Evolutionary conservation across 1,140 invertebrate genomes (phyloP).

Genomic region (Aplysia californica): DNA sequence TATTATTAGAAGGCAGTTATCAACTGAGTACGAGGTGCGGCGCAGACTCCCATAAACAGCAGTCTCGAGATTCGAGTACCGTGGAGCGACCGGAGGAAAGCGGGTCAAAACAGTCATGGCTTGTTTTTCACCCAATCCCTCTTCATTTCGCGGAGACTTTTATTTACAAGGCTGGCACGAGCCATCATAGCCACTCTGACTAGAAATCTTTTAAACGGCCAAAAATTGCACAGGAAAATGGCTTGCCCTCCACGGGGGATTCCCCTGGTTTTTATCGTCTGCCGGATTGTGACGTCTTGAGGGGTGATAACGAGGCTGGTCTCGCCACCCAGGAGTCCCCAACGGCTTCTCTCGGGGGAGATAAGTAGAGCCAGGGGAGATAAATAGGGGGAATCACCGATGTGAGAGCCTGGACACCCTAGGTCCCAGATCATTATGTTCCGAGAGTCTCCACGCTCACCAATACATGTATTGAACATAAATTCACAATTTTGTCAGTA

Average conservation of each 20-base stretch:
- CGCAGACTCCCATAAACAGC: too few species aligned
- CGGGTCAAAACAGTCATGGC: too few species aligned
- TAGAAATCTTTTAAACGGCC: constrained; percentile 3
- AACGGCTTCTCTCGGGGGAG: not conserved
- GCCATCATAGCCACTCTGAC: not conserved
- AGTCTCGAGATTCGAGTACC: too few species aligned
- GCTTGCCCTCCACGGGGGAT: not conserved
- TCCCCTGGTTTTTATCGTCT: constrained; percentile 13
- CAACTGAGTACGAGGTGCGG: too few species aligned
- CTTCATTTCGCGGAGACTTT: not conserved
- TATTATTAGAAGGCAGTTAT: too few species aligned
- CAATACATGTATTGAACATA: not conserved
- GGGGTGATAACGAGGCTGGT: constrained; percentile 12
- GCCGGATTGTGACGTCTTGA: constrained; percentile 13
- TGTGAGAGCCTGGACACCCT: not conserved
- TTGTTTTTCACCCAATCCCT: not conserved
- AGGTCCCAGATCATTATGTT: not conserved
- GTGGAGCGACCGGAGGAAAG: too few species aligned
- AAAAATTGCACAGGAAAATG: constrained; percentile 3
- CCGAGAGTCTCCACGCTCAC: not conserved
- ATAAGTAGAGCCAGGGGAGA: constrained; percentile 21
- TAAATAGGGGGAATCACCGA: constrained; percentile 6
- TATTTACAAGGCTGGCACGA: constrained; percentile 5
- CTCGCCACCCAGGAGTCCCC: constrained; percentile 18
- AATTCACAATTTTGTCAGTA: not conserved